These are phyloP conservation scores for Drosophila mauritiana DNA, from an alignment of 1,140 invertebrate genomes.

Conservation along the genomic window DNA sequence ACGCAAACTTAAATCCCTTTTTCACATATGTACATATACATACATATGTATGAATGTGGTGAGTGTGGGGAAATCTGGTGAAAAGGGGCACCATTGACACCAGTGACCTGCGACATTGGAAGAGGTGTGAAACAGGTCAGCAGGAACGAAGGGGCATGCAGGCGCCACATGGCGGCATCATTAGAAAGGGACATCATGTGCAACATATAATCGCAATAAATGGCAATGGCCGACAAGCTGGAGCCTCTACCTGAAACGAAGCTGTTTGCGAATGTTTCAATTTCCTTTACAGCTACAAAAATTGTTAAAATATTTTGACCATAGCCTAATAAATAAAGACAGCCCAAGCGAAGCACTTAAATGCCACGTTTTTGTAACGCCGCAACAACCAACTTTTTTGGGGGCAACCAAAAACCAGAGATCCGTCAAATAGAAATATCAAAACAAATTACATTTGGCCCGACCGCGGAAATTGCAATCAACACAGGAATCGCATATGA, in stretches of 20 bases:
- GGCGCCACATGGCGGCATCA: slow-evolving; percentile 37
- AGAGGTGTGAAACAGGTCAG: background rate
- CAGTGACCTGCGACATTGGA: slow-evolving; percentile 6
- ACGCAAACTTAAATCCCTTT: slow-evolving; percentile 9
- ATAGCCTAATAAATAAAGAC: no score
- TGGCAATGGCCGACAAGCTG: slow-evolving; percentile 23
- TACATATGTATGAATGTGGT: background rate
- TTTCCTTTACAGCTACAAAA: background rate
- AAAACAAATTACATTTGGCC: slow-evolving; percentile 25
- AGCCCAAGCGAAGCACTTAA: background rate
- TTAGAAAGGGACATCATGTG: slow-evolving; percentile 38
- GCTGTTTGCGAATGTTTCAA: background rate
- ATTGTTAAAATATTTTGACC: no score
- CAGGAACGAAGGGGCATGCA: background rate
- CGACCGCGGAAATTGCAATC: slow-evolving; percentile 36
- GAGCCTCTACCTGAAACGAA: background rate
- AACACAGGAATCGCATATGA: slow-evolving; percentile 31
- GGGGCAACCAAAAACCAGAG: background rate
- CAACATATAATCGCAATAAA: slow-evolving; percentile 44
- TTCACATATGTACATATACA: background rate
- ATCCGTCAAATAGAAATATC: slow-evolving; percentile 36
- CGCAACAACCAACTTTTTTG: background rate
- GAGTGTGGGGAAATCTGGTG: background rate
- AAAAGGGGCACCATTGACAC: slow-evolving; percentile 29
- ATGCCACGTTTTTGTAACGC: background rate